Percentiles rank a stretch among this genome's conserved stretches.
Evolutionary conservation across 2,888 invertebrate genomes (phyloP).

Genomic region (Crematogaster levior): DNA sequence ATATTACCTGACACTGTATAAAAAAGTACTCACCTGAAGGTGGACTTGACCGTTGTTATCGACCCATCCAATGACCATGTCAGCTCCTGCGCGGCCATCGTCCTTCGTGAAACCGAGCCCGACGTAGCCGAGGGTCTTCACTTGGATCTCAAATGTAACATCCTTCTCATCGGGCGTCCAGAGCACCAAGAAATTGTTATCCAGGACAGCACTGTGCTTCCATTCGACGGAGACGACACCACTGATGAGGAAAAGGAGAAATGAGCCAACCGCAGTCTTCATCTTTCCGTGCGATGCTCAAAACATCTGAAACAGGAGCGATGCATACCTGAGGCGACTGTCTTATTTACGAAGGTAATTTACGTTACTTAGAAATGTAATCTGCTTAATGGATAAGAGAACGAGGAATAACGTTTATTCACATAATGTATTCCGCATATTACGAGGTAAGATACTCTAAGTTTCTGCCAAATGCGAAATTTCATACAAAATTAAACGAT

Average conservation of each 20-base stretch:
- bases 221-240: constrained; percentile 84
- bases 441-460: constrained; percentile 11
- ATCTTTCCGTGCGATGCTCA: constrained; percentile 75
- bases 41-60: constrained; percentile 92
- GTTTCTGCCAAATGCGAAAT: background rate
- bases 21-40: constrained; percentile 90
- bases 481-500: constrained; percentile 23
- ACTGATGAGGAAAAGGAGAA: constrained; percentile 74
- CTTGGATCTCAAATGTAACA: constrained; percentile 94
- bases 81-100: constrained; percentile 92
- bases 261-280: constrained; percentile 77
- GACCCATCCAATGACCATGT: constrained; percentile 96
- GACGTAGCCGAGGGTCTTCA: constrained; percentile 94
- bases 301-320: constrained; percentile 70
- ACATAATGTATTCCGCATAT: constrained; percentile 26
- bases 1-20: constrained; percentile 24
- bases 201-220: constrained; percentile 87
- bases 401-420: constrained; percentile 26
- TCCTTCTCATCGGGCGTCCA: constrained; percentile 92
- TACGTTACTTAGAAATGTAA: constrained; percentile 47
- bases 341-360: constrained; percentile 49
- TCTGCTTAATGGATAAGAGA: constrained; percentile 42
- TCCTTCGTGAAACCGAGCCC: constrained; percentile 93
- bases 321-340: constrained; percentile 24
- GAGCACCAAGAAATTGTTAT: constrained; percentile 88